These are phyloP conservation scores for Chaetophractus vellerosus DNA, from an alignment of 2,797 vertebrate genomes.

Conservation along the genomic window DNA sequence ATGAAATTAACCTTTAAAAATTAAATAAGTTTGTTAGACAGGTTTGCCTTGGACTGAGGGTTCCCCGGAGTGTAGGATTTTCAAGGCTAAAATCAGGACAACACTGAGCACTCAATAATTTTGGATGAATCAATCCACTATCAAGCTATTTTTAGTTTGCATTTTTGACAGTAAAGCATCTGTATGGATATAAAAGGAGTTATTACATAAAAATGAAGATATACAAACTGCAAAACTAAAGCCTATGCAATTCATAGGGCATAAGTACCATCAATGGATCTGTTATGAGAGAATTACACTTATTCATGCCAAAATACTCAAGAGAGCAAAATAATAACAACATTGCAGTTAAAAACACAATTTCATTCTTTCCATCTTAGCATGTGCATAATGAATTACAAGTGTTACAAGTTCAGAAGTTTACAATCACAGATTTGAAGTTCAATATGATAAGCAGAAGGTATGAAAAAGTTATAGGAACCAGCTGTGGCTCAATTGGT, in stretches of 20 bases:
- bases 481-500: too few relatives aligned
- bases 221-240: not conserved
- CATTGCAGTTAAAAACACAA: not conserved
- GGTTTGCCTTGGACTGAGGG: not conserved
- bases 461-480: slow-evolving; percentile 60
- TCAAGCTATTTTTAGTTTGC: not conserved
- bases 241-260: not conserved
- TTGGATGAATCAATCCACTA: not conserved
- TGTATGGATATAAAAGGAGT: not conserved
- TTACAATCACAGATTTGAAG: not conserved
- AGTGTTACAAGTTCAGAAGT: not conserved
- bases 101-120: too few relatives aligned
- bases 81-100: not conserved
- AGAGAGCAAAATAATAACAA: not conserved
- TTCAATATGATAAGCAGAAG: not conserved
- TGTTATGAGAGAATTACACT: not conserved
- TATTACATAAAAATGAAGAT: not conserved
- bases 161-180: not conserved
- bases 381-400: not conserved
- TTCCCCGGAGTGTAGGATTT: not conserved
- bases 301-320: not conserved
- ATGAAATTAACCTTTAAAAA: not conserved
- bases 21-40: not conserved
- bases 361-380: not conserved
- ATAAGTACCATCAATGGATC: not conserved